Evolutionary conservation across 2,797 vertebrate species (phyloP), one percentile per base, ranked within the genome.

Genomic region (Knipowitschia caucasica): DNA sequence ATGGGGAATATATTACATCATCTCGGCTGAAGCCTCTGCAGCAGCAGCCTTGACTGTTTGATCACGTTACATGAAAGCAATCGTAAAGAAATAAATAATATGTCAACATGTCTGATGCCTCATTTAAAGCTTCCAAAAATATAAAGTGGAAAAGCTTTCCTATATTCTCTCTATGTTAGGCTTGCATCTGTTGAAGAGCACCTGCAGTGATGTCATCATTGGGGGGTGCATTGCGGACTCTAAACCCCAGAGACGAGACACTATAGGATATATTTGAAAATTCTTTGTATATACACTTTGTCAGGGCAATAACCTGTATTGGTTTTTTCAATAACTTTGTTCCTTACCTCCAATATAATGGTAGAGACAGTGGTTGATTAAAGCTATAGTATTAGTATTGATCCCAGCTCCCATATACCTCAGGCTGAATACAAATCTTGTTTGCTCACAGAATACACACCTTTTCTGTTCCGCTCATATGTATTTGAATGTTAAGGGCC

Each of bases 361-460:
- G 50, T 27, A 50, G 30, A 63, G 73, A 44, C 59, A 38, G 17
- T 44, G 27, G 30, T 62, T 67, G 50, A 66, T 69, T 44, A 53
- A 67, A 62, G 59, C 43, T 38, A 66, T 69, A 53, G 27, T 55
- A 52, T 57, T 59, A 39, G 25, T 57, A 82, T 71, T 64, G 61
- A 81, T 75, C 69, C 17, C 53, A 47, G 35, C 21, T 24, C 12
- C 44, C 38, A 44, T 56, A 62, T 54, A 56, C 33, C 49, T 59
- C 31, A 26, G 23, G 27, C 56, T 53, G 43, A 68, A 55, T 25
- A 7, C 53, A 30, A 14, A 38, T 64, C 62, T 64, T 75, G 17
- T 51, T 4, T 49, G 15, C 17, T 27, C 29, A 49, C 62, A 67
- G n/a, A 54, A 75, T 53, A 55, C 58, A 56, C 30, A 53, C 33